These are phyloP conservation scores for Agrotis clavis DNA, from an alignment of 2,888 invertebrate species.

Conservation along the genomic window DNA sequence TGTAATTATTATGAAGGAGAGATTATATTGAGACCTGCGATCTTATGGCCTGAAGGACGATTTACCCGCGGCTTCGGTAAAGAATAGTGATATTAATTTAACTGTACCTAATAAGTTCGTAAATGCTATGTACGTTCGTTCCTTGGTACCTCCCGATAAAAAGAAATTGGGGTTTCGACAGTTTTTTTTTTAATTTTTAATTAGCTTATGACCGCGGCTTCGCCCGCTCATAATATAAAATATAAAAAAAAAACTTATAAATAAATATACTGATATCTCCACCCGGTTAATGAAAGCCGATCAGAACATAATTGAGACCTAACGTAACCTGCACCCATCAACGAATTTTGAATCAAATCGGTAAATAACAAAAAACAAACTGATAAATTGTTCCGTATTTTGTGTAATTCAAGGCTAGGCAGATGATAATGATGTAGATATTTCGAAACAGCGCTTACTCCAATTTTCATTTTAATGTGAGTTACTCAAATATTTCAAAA, in stretches of 20 bases:
- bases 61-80: not conserved
- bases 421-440: not conserved
- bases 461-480: not conserved
- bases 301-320: too few relatives aligned
- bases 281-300: too few relatives aligned
- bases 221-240: too few relatives aligned
- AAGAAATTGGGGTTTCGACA: not conserved
- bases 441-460: not conserved
- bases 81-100: slow-evolving; percentile 14
- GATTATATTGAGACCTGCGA: slow-evolving; percentile 22
- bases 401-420: too few relatives aligned
- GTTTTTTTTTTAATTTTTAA: not conserved
- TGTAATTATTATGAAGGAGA: slow-evolving; percentile 57
- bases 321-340: too few relatives aligned
- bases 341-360: too few relatives aligned
- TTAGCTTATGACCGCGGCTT: too few relatives aligned
- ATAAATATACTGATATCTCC: too few relatives aligned
- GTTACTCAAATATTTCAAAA: not conserved
- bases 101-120: not conserved
- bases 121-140: not conserved
- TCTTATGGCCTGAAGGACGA: not conserved
- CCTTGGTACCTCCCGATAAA: not conserved
- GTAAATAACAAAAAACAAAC: too few relatives aligned
- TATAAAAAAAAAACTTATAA: too few relatives aligned
- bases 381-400: too few relatives aligned